Evolutionary conservation across 2,888 invertebrate species (phyloP).

Genomic region (Brachyptera risi): DNA sequence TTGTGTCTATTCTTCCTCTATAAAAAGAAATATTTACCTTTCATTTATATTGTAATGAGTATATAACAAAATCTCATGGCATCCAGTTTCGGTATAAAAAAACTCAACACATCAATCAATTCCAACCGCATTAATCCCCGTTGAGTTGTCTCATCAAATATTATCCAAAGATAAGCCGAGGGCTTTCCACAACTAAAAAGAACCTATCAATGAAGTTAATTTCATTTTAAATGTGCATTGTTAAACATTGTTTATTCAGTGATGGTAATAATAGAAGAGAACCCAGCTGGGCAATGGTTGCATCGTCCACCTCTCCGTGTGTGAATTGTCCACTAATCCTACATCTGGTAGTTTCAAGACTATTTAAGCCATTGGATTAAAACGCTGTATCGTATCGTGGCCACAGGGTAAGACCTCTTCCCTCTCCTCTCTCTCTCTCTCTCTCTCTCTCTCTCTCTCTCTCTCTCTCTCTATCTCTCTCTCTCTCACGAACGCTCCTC

Average conservation of each 20-base stretch:
- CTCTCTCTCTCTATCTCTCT: no score
- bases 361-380: neutral
- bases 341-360: neutral
- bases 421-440: no score
- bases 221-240: constrained; percentile 7
- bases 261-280: neutral
- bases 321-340: constrained; percentile 8
- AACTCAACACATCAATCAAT: no score
- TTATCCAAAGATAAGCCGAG: neutral
- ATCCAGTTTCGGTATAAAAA: no score
- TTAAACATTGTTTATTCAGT: neutral
- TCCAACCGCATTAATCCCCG: no score
- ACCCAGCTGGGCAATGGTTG: neutral
- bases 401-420: neutral
- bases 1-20: no score
- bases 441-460: no score
- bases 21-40: no score
- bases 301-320: neutral
- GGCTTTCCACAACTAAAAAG: neutral
- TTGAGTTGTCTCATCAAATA: no score
- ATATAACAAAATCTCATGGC: no score
- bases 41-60: no score
- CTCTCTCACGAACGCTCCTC: no score
- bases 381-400: neutral
- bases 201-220: neutral